Base-by-base conservation (phyloP, 2,113 vertebrate species). In the Cinclus mexicanus region DNA sequence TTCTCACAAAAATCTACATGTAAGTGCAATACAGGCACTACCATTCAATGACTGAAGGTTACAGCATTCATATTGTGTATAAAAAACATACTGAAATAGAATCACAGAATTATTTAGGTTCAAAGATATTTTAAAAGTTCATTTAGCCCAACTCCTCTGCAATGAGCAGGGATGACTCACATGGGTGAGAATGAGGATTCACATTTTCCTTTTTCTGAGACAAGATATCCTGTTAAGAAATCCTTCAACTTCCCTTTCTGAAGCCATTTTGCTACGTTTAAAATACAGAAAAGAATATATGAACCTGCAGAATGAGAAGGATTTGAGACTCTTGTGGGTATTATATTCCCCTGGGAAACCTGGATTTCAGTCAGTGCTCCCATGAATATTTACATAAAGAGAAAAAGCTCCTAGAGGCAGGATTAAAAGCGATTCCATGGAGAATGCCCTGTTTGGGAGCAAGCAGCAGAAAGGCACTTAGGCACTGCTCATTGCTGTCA, bases 341-440 rank as follows among this genome's bases (percentile, higher is more conserved):
- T 52, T 60, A 26, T 0, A 1, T 91, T 87, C 96, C 95, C 87
- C 44, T 79, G 92, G 81, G 90, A 96, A 93, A 89, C 56, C 57
- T 41, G n/a, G 41, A 55, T 81, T 91, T 92, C 93, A 95, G 69
- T 78, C 87, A 87, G 44, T 79, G 77, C 29, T 87, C 19, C 87
- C 67, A 82, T 94, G 87, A 96, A 95, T 91, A 96, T 91, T 96
- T 96, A 91, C 84, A 75, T 2, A 2, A 82, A 78, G 77, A 87
- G 77, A 74, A 89, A 94, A 94, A 81, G 37, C 77, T 95, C 72
- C 95, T 89, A 42, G 64, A 91, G 77, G 74, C 4, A 1, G 84
- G 39, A 84, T 93, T 94, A 92, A 86, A 88, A 83, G 59, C 77
- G 9, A 22, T 29, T 95, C 91, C 77, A 33, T 47, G 46, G 93